Evolutionary conservation across 2,113 vertebrate species (phyloP).

Genomic region (Pseudolaguvia tuberculata): DNA sequence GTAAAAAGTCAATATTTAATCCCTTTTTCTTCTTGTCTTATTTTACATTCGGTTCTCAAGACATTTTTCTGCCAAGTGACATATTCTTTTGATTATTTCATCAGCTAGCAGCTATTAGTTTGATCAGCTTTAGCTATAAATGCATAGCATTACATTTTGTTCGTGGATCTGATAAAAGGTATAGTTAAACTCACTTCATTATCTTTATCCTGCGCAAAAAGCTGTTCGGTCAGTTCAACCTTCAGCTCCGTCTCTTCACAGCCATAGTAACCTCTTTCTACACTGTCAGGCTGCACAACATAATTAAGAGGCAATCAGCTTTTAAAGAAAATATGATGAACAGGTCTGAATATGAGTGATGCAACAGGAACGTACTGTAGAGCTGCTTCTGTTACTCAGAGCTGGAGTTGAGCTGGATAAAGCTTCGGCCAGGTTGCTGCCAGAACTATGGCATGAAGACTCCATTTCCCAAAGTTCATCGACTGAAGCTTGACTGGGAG

Average conservation of each 20-base stretch:
- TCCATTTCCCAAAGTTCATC: conserved; percentile 29
- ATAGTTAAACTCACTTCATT: conserved; percentile 61
- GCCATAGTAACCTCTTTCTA: conserved; percentile 82
- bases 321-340: background rate
- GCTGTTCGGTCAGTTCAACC: conserved; percentile 89
- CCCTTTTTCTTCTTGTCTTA: no score
- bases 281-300: conserved; percentile 81
- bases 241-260: conserved; percentile 81
- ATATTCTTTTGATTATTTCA: background rate
- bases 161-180: background rate
- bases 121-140: background rate
- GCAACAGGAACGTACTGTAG: conserved; percentile 73
- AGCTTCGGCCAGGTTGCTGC: conserved; percentile 60
- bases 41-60: no score
- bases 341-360: background rate
- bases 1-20: no score
- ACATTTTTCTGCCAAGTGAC: background rate
- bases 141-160: background rate
- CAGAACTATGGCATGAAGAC: conserved; percentile 41
- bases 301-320: background rate
- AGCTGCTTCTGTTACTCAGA: conserved; percentile 72
- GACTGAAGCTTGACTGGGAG: conserved; percentile 11
- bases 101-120: no score
- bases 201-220: conserved; percentile 82
- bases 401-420: conserved; percentile 74